Conservation (phyloP, 2,888 invertebrate genomes). For the Drosophila meridionalis region DNA sequence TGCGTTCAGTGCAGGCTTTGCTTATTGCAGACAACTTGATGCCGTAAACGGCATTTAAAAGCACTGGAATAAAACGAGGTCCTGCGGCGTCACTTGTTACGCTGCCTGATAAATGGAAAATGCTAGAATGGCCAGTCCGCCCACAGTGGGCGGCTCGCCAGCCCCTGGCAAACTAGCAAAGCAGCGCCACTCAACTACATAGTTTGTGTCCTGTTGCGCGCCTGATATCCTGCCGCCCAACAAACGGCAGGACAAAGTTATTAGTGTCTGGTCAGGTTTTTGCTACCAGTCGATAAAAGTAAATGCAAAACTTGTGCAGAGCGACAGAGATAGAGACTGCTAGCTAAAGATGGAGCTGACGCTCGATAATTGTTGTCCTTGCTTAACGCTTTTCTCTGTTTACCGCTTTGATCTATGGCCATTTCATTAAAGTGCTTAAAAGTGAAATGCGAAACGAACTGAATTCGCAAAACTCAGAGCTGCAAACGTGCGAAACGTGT, state of each 20-base stretch:
- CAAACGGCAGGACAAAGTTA: slow-evolving; percentile 63
- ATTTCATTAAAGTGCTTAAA: slow-evolving; percentile 61
- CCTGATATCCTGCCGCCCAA: slow-evolving; percentile 38
- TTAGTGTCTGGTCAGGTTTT: slow-evolving; percentile 52
- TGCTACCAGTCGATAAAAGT: slow-evolving; percentile 50
- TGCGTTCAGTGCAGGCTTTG: slow-evolving; percentile 38
- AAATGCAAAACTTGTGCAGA: slow-evolving; percentile 58
- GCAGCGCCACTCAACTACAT: slow-evolving; percentile 12
- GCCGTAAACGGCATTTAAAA: slow-evolving; percentile 58
- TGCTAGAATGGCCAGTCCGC: slow-evolving; percentile 3
- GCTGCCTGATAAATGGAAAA: slow-evolving; percentile 64
- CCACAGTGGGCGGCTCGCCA: not conserved
- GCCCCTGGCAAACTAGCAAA: no score
- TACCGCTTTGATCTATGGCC: slow-evolving; percentile 56
- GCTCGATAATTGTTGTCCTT: slow-evolving; percentile 51
- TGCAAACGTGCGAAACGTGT: slow-evolving; percentile 58
- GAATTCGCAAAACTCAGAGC: slow-evolving; percentile 28
- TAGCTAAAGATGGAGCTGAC: slow-evolving; percentile 2
- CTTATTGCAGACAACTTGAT: slow-evolving; percentile 33
- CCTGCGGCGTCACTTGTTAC: slow-evolving; percentile 72
- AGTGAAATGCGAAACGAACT: slow-evolving; percentile 40
- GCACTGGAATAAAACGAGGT: slow-evolving; percentile 59
- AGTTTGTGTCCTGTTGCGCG: slow-evolving; percentile 60
- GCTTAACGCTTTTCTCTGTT: slow-evolving; percentile 22
- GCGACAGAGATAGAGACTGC: not conserved